Conservation (phyloP, 1,140 invertebrate genomes). For the Lamellibrachia luymesi region DNA sequence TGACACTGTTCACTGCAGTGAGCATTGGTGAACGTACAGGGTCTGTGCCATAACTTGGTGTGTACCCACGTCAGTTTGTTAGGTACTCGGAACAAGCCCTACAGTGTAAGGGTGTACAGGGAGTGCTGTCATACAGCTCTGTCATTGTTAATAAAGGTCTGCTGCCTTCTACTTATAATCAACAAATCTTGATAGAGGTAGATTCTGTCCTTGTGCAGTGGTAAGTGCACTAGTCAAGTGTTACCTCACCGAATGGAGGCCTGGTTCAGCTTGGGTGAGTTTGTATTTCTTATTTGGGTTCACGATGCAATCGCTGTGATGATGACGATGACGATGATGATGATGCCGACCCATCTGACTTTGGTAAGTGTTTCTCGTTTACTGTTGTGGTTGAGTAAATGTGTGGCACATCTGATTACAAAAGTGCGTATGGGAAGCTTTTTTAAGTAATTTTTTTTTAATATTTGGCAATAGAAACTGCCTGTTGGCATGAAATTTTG, state of each 20-base stretch:
- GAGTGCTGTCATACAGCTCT: background rate
- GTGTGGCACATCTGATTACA: background rate
- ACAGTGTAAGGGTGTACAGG: background rate
- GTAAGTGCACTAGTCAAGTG: background rate
- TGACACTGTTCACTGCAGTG: background rate
- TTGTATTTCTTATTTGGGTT: background rate
- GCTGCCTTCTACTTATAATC: background rate
- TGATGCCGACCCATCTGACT: background rate
- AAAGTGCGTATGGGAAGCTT: background rate
- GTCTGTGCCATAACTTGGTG: background rate
- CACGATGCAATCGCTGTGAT: background rate
- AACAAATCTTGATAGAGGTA: background rate
- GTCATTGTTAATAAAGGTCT: background rate
- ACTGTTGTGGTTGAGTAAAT: background rate
- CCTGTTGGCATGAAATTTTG: background rate
- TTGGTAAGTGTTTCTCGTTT: background rate
- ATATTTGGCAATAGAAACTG: too few relatives aligned
- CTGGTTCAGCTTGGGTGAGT: background rate
- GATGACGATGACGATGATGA: background rate
- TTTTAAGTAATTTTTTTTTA: too few relatives aligned
- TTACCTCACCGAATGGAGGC: background rate
- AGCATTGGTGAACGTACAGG: too few relatives aligned
- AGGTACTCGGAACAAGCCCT: background rate
- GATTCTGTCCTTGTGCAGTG: background rate
- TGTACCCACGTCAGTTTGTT: background rate